Evolutionary conservation across 2,888 invertebrate species (phyloP).

Genomic region (Scaptomyza tumidula): DNA sequence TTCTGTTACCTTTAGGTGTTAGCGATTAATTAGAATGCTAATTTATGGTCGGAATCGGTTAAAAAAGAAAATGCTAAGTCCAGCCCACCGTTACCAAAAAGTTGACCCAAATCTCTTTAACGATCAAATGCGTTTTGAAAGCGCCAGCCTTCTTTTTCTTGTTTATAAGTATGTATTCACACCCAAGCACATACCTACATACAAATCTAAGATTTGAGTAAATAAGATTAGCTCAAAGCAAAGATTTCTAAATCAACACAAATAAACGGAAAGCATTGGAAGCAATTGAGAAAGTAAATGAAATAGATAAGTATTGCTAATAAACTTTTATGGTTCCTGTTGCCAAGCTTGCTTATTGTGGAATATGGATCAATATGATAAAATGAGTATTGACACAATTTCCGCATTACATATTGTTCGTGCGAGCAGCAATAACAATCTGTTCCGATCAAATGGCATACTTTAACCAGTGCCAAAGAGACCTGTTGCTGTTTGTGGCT

Average conservation of each 20-base stretch:
- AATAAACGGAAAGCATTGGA: neutral
- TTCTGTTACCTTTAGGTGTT: slow-evolving; percentile 51
- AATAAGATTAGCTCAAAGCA: neutral
- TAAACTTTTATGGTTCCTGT: neutral
- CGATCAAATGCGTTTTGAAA: slow-evolving; percentile 21
- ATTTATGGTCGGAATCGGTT: slow-evolving; percentile 50
- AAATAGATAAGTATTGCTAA: neutral
- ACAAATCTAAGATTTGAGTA: neutral
- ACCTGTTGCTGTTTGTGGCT: slow-evolving; percentile 3
- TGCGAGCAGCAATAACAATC: neutral
- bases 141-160: slow-evolving; percentile 6
- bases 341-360: neutral
- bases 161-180: neutral
- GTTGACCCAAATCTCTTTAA: slow-evolving; percentile 45
- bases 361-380: slow-evolving; percentile 2
- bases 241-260: neutral
- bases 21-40: slow-evolving; percentile 60
- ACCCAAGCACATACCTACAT: neutral
- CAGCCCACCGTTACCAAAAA: slow-evolving; percentile 32
- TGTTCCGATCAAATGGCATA: slow-evolving; percentile 15
- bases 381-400: slow-evolving; percentile 7
- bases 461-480: neutral
- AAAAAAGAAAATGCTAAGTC: slow-evolving; percentile 50
- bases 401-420: slow-evolving; percentile 2
- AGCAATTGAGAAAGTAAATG: neutral